phyloP scores from a whole-genome alignment of 1,140 invertebrate genomes.

The Psilanteris sp. region DNA sequence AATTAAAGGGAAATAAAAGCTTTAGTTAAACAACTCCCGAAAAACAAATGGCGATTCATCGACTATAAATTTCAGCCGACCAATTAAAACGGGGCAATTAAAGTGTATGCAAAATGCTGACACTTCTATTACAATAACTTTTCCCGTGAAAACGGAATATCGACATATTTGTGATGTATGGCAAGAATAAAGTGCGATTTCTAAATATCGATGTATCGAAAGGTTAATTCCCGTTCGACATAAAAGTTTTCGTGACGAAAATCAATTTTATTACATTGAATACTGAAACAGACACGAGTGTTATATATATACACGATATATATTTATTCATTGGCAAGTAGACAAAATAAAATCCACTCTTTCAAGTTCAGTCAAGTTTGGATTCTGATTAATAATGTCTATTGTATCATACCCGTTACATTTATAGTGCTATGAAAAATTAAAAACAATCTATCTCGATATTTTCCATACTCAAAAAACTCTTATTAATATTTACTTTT shows the following conservation, averaged over 20 bases:
- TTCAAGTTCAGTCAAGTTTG: too few relatives aligned
- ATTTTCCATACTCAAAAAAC: too few relatives aligned
- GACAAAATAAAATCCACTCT: too few relatives aligned
- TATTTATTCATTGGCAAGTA: slow-evolving; percentile 21
- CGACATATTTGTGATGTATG: slow-evolving; percentile 18
- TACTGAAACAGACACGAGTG: not conserved
- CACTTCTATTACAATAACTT: slow-evolving; percentile 26
- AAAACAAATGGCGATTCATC: slow-evolving; percentile 8
- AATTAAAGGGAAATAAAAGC: not conserved
- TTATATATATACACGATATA: slow-evolving; percentile 1
- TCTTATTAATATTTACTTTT: too few relatives aligned
- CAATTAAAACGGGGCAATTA: slow-evolving; percentile 9
- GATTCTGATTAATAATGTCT: too few relatives aligned
- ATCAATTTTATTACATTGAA: slow-evolving; percentile 30
- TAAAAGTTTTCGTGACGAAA: slow-evolving; percentile 20
- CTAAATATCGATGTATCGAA: slow-evolving; percentile 23
- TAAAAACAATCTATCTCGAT: too few relatives aligned
- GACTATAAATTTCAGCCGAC: slow-evolving; percentile 7
- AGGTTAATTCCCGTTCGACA: slow-evolving; percentile 28
- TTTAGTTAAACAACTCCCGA: slow-evolving; percentile 1
- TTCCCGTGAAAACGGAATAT: slow-evolving; percentile 2
- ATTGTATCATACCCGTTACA: too few relatives aligned
- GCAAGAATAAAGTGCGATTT: slow-evolving; percentile 15
- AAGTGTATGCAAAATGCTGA: slow-evolving; percentile 10
- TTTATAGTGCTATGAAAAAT: too few relatives aligned